These are phyloP conservation scores for Austrolebias charrua DNA, from an alignment of 2,797 vertebrate genomes.

Conservation along the genomic window DNA sequence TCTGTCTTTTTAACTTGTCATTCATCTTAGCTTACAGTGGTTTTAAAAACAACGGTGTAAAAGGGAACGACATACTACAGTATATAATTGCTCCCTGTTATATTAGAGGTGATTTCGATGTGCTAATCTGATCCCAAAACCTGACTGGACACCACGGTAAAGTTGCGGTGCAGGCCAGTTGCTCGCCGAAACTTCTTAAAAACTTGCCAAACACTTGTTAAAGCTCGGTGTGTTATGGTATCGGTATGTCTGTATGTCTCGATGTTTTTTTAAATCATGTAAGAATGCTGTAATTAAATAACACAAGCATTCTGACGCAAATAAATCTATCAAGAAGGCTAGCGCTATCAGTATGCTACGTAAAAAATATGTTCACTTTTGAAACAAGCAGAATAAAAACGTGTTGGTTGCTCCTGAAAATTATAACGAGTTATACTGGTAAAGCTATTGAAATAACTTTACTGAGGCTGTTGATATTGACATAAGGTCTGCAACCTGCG, in stretches of 20 bases:
- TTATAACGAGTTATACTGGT: neutral
- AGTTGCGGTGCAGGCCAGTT: no score
- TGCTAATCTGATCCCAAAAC: neutral
- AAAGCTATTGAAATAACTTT: neutral
- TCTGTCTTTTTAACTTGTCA: neutral
- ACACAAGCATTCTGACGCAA: neutral
- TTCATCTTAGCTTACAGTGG: neutral
- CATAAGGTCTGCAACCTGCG: neutral
- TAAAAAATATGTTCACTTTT: no score
- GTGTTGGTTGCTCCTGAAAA: neutral
- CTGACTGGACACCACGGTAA: no score
- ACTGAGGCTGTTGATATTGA: neutral
- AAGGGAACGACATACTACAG: neutral
- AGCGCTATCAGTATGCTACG: no score
- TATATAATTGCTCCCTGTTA: neutral
- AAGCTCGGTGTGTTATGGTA: neutral
- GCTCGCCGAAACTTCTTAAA: neutral
- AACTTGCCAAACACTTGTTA: neutral
- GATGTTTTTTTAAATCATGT: neutral
- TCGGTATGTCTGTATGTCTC: neutral
- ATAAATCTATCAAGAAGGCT: neutral
- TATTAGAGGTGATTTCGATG: neutral
- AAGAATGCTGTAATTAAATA: neutral
- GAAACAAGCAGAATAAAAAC: neutral
- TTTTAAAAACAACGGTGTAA: neutral